A percentile compares a stretch with the other conserved stretches of the same genome.
These are phyloP conservation scores for Vulpes lagopus DNA, from an alignment of 2,113 vertebrate species.

Conservation along the genomic window DNA sequence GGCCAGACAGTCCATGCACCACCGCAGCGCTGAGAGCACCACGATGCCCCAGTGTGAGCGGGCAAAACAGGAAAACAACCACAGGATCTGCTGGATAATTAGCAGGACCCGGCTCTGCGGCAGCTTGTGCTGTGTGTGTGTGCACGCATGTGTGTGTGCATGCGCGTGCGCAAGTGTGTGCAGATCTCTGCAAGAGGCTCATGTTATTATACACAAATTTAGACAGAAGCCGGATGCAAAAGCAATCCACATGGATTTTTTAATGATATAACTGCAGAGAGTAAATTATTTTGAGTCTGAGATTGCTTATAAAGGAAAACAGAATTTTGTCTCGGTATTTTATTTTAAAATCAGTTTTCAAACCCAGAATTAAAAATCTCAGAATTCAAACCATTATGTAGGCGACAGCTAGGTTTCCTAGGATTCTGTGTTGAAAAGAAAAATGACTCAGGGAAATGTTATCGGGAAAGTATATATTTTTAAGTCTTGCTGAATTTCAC, in stretches of 20 bases:
- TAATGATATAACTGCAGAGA: not conserved
- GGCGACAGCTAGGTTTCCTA: not conserved
- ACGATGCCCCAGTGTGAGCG: not conserved
- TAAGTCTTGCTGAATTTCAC: not conserved
- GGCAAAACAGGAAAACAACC: conserved; percentile 53
- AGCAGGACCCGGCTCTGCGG: not conserved
- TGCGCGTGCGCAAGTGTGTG: accelerated
- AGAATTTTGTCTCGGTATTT: not conserved
- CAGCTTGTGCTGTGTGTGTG: not conserved
- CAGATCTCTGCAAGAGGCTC: not conserved
- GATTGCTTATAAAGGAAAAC: not conserved
- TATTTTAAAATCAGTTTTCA: not conserved
- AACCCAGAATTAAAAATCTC: not conserved
- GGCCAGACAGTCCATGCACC: conserved; percentile 82
- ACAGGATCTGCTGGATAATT: not conserved
- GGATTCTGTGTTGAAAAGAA: not conserved
- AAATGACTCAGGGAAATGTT: not conserved
- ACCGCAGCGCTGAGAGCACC: conserved; percentile 73
- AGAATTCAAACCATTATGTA: not conserved
- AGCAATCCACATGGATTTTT: not conserved
- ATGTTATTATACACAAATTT: not conserved
- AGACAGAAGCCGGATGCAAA: not conserved
- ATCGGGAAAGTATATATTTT: not conserved
- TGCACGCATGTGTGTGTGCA: accelerated
- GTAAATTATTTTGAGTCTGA: not conserved